A percentile compares a stretch with the other conserved stretches of the same genome.
Conservation (phyloP, 2,797 vertebrate genomes). For the Serranus cabrilla region DNA sequence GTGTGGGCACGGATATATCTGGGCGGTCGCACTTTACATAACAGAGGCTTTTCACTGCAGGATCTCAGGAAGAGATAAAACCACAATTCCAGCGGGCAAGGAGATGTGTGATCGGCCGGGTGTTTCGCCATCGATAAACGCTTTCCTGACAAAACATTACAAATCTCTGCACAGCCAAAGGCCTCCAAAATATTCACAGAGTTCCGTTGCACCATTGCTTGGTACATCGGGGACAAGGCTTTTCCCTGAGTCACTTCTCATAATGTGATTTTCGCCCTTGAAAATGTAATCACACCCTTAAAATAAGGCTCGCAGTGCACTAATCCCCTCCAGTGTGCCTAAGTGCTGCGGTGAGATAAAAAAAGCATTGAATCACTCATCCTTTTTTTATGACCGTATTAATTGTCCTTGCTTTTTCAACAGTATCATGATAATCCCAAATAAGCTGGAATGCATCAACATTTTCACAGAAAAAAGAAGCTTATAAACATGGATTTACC, state of each 20-base stretch:
- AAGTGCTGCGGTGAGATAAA: slow-evolving; percentile 44
- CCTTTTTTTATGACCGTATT: slow-evolving; percentile 47
- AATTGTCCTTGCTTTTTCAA: slow-evolving; percentile 60
- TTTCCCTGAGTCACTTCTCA: slow-evolving; percentile 62
- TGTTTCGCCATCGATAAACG: slow-evolving; percentile 57
- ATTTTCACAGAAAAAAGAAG: slow-evolving; percentile 8
- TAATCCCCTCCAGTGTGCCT: slow-evolving; percentile 67
- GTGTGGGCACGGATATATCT: slow-evolving; percentile 41
- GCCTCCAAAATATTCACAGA: slow-evolving; percentile 38
- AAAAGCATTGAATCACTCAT: slow-evolving; percentile 50
- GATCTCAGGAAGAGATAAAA: slow-evolving; percentile 58
- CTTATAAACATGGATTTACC: slow-evolving; percentile 17
- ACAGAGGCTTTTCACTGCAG: slow-evolving; percentile 51
- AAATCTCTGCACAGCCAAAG: slow-evolving; percentile 52
- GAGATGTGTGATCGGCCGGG: slow-evolving; percentile 32
- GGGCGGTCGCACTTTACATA: slow-evolving; percentile 60
- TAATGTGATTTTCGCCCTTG: slow-evolving; percentile 76
- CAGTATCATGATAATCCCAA: slow-evolving; percentile 57
- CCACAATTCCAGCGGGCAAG: slow-evolving; percentile 49
- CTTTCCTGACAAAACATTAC: slow-evolving; percentile 62
- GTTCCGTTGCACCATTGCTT: slow-evolving; percentile 6
- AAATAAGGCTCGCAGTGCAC: slow-evolving; percentile 58
- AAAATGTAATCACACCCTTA: slow-evolving; percentile 75
- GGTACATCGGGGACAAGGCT: slow-evolving; percentile 43
- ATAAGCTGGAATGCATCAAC: slow-evolving; percentile 43